phyloP scores from a whole-genome alignment of 1,140 invertebrate species.

The Lerema accius region DNA sequence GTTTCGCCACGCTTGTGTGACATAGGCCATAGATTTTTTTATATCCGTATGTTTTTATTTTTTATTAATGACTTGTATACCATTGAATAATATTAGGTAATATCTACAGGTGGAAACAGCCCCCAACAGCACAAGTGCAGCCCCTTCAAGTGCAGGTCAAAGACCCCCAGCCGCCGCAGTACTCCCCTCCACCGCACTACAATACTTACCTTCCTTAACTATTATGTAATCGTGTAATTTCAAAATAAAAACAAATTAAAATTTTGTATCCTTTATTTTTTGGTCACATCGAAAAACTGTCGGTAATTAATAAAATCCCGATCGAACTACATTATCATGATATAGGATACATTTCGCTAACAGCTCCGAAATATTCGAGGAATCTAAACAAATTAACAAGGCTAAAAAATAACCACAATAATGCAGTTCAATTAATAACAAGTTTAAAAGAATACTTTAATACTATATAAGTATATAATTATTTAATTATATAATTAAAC shows the following conservation, averaged over 20 bases:
- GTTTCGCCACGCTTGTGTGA: too few relatives aligned
- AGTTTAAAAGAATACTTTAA: conserved; percentile 43
- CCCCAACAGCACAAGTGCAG: conserved; percentile 47
- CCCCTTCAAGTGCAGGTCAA: conserved; percentile 54
- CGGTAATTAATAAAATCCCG: conserved; percentile 52
- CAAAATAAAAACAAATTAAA: conserved; percentile 33
- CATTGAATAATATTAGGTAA: too few relatives aligned
- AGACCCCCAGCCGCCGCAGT: conserved; percentile 56
- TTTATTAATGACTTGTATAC: too few relatives aligned
- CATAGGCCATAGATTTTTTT: too few relatives aligned
- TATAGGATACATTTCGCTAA: conserved; percentile 60
- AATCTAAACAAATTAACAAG: conserved; percentile 56
- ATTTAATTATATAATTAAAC: conserved; percentile 21
- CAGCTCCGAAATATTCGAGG: conserved; percentile 69
- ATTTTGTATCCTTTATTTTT: conserved; percentile 51
- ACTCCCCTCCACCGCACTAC: conserved; percentile 66
- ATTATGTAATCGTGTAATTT: not conserved
- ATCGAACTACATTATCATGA: conserved; percentile 71
- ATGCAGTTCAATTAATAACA: conserved; percentile 67
- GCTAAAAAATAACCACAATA: conserved; percentile 59
- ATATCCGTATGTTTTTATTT: too few relatives aligned
- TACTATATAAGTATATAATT: conserved; percentile 35
- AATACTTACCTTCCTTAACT: conserved; percentile 59
- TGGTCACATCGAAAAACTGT: conserved; percentile 68
- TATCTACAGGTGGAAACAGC: conserved; percentile 69